Base-by-base conservation (phyloP, 2,888 invertebrate species). In the Trachelus troglodyta region DNA sequence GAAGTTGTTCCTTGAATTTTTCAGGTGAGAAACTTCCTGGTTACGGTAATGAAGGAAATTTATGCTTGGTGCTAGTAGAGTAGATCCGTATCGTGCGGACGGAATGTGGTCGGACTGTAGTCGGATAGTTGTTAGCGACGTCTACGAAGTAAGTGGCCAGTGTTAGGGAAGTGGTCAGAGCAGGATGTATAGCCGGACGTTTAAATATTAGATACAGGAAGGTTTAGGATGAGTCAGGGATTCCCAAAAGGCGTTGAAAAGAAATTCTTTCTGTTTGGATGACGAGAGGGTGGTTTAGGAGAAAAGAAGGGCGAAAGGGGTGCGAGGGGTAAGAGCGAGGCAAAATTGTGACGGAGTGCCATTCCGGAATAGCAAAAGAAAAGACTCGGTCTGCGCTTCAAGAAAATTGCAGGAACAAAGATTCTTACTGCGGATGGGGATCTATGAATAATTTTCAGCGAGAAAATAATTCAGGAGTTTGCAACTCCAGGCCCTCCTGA, bases 381-480 rank as follows among this genome's bases (percentile, higher is more conserved):
- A 56, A 23, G 9, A 56, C 23, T 40, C 40, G 15, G 40, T 56
- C 2, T 2, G 40, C 71, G 33, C 31, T 23, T 11, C 31, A 71
- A 33, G 33, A 71, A 71, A 71, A 30, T 71, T 71, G 31, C 71
- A 15, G 71, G 71, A 31, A 12, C 12, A 71, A 71, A 71, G 33
- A 71, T 71, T 33, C 33, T 33, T 33, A 33, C 71, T 31, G 15
- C 1, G 15, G 15, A 4, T 4, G 79, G 77, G 79, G 80, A 77
- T 79, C 84, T 82, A 85, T 85, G 85, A 86, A 86, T 86, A 85
- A 86, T 86, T 86, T 86, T 80, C 84, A 81, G 82, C 76, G 79
- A 80, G 85, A 85, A 86, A 86, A 86, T 86, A 85, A 86, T 86
- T 86, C 85, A 86, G 85, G 79, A 83, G 82, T 80, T 81, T 84